Conservation (phyloP, 1,140 invertebrate species). For the Eriocheir sinensis region DNA sequence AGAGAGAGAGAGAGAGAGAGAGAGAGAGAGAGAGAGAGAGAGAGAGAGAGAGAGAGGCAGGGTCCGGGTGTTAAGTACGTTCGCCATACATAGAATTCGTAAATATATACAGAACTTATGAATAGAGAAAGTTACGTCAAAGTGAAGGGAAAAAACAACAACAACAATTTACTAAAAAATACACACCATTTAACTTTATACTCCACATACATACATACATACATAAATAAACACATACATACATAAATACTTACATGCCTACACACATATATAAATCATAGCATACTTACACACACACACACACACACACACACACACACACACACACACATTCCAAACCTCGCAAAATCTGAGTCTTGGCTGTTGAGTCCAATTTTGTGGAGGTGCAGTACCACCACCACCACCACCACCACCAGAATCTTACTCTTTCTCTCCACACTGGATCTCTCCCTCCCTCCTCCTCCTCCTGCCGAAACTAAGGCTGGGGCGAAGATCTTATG, state of each 20-base stretch:
- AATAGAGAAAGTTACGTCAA: background rate
- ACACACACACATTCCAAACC: background rate
- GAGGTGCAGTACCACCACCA: background rate
- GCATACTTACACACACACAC: constrained; percentile 22
- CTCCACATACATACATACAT: background rate
- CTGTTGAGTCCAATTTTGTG: background rate
- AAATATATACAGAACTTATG: background rate
- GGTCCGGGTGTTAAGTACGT: no score
- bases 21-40: background rate
- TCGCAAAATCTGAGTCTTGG: no score
- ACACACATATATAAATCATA: no score
- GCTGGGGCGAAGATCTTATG: background rate
- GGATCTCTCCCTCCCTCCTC: background rate
- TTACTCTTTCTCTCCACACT: no score
- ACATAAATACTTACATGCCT: background rate
- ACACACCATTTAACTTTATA: background rate
- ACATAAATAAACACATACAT: background rate
- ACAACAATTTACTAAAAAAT: no score
- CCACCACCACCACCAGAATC: no score
- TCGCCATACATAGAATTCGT: background rate
- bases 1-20: constrained; percentile 12
- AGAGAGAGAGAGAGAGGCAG: no score
- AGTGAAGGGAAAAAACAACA: background rate
- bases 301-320: constrained; percentile 22
- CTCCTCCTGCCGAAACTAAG: constrained; percentile 9